A percentile compares a stretch with the other conserved stretches of the same genome.
phyloP scores from a whole-genome alignment of 1,140 invertebrate species.

The Saccostrea glomerata region DNA sequence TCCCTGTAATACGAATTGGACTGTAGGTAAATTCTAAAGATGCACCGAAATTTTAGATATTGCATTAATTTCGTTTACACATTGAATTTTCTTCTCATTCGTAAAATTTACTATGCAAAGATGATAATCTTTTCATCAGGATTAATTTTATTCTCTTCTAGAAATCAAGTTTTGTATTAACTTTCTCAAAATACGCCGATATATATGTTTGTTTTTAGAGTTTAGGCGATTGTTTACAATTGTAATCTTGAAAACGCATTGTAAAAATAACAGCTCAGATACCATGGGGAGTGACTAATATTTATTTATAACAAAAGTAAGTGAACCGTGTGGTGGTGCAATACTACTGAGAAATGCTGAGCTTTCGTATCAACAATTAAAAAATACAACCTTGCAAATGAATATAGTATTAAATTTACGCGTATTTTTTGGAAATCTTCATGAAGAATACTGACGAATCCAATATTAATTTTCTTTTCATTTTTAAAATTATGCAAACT shows the following conservation, averaged over 20 bases:
- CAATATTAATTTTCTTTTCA: no score
- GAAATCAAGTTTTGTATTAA: not conserved
- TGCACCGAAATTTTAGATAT: no score
- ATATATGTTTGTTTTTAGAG: not conserved
- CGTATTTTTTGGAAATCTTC: no score
- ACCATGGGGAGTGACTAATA: not conserved
- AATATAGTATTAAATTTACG: no score
- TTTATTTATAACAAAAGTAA: conserved; percentile 6
- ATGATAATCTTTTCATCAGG: not conserved
- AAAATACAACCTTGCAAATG: no score
- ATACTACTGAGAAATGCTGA: not conserved
- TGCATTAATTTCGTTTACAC: no score
- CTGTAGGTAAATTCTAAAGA: not conserved
- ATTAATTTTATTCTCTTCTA: not conserved
- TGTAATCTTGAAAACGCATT: not conserved
- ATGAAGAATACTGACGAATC: no score
- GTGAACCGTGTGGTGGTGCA: not conserved
- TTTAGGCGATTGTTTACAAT: not conserved
- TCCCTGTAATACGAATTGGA: not conserved
- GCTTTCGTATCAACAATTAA: no score
- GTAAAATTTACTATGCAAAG: not conserved
- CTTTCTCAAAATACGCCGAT: not conserved
- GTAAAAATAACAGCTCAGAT: not conserved
- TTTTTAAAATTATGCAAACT: no score
- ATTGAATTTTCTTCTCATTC: no score